A percentile compares a stretch with the other conserved stretches of the same genome.
phyloP scores from a whole-genome alignment of 2,888 invertebrate species.

The Maniola hyperantus region DNA sequence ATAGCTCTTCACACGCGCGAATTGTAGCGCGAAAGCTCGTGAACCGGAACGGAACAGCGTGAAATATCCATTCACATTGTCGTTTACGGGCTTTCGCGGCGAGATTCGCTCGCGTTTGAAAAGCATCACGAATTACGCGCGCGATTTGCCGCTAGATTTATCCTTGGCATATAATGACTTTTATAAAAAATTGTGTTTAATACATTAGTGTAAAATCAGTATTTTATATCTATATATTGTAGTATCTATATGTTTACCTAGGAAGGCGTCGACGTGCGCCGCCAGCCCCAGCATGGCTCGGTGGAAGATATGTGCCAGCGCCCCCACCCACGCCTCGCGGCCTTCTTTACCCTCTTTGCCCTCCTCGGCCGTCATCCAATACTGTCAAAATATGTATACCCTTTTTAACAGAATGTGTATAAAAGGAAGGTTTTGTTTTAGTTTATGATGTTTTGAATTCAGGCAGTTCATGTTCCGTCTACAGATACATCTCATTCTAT shows the following conservation, averaged over 20 bases:
- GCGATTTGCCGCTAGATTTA: no score
- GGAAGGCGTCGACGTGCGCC: slow-evolving; percentile 96
- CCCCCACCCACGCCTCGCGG: slow-evolving; percentile 95
- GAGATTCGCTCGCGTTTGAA: no score
- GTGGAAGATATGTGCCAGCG: slow-evolving; percentile 94
- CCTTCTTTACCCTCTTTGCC: slow-evolving; percentile 58
- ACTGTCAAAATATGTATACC: slow-evolving; percentile 78
- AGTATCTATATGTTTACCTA: slow-evolving; percentile 87
- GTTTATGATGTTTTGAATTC: no score
- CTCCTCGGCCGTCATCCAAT: slow-evolving; percentile 90
- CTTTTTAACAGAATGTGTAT: not conserved
- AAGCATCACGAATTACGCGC: no score
- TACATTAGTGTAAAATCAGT: not conserved
- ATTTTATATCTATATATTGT: not conserved
- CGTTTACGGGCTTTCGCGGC: no score
- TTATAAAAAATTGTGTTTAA: not conserved
- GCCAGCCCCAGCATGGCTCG: slow-evolving; percentile 97
- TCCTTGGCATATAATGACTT: not conserved
- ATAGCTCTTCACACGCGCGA: no score
- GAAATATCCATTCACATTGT: no score
- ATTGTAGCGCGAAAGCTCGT: no score
- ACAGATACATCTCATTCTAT: no score
- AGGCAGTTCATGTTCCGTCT: no score
- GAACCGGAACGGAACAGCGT: no score
- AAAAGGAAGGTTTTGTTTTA: no score